Evolutionary conservation across 2,797 vertebrate species (phyloP), one percentile per base, ranked within the genome.

Genomic region (Cynodonichthys magdalenae): DNA sequence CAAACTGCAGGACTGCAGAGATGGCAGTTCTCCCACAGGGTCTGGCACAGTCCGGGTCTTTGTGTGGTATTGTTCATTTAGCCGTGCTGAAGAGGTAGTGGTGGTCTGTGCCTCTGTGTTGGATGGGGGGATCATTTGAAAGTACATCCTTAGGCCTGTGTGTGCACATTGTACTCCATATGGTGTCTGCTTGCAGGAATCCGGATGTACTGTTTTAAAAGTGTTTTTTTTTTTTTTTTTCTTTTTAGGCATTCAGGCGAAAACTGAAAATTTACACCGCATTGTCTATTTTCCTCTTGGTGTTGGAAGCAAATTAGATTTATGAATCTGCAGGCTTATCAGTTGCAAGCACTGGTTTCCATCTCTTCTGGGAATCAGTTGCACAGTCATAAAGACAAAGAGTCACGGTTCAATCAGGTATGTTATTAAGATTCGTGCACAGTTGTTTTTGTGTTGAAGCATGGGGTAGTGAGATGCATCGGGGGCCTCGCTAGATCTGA

Each of bases 1-100:
- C 69, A 78, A 74, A 76, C 86, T 85, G 84, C 85, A 81, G 84
- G 86, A 78, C 87, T 85, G 84, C 75, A 69, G 80, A 78, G 85
- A 88, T 82, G 87, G 74, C 81, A 69, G 76, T 83, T 71, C 74
- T 85, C 81, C 83, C 83, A 85, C 69, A 74, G 78, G 78, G 76
- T 80, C 87, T 81, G 83, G 81, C 82, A 78, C 78, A 78, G 77
- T 69, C 62, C 10, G 9, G 76, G 69, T 65, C 80, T 87, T 88
- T 84, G 79, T 86, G 59, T 65, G 52, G 36, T 51, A 18, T 66
- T 57, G 66, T 82, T 83, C 72, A 62, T 80, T 87, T 80, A 79
- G 81, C 80, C 69, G 47, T 36, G 74, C 66, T 77, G 74, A 79
- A 82, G 68, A 82, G 81, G 67, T 73, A 76, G 42, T 5, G 59